These are phyloP conservation scores for Sinodicranocentrus sp. DNA, from an alignment of 2,888 invertebrate species.

Conservation along the genomic window DNA sequence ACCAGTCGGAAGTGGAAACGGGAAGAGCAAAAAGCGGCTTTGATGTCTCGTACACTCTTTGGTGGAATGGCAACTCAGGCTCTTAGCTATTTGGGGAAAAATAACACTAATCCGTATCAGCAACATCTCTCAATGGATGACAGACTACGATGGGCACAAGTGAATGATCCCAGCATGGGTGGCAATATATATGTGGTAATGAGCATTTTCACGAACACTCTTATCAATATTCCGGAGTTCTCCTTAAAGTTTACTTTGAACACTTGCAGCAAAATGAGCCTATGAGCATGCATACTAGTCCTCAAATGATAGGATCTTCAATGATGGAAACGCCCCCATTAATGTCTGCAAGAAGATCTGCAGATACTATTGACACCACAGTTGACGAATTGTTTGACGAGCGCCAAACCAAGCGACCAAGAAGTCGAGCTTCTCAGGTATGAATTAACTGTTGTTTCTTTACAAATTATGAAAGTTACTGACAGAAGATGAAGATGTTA, in stretches of 20 bases:
- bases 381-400: conserved; percentile 76
- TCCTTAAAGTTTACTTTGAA: too few species aligned
- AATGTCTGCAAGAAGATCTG: conserved; percentile 72
- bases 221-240: too few species aligned
- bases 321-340: conserved; percentile 74
- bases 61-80: conserved; percentile 88
- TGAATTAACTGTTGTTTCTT: not conserved
- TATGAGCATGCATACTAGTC: conserved; percentile 72
- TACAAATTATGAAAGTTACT: conserved; percentile 4
- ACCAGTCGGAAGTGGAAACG: conserved; percentile 94
- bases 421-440: conserved; percentile 76
- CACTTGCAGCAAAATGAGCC: conserved; percentile 75
- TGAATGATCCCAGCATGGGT: conserved; percentile 83
- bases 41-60: conserved; percentile 85
- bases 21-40: conserved; percentile 86
- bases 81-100: conserved; percentile 80
- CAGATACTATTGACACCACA: conserved; percentile 74
- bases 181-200: conserved; percentile 78
- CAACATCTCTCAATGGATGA: conserved; percentile 87
- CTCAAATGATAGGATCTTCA: conserved; percentile 57
- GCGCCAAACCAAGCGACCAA: conserved; percentile 74
- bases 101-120: conserved; percentile 79
- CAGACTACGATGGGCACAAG: conserved; percentile 91
- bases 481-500: too few species aligned
- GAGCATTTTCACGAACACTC: too few species aligned